Conservation (phyloP, 2,113 vertebrate genomes). For the Lepus americanus region DNA sequence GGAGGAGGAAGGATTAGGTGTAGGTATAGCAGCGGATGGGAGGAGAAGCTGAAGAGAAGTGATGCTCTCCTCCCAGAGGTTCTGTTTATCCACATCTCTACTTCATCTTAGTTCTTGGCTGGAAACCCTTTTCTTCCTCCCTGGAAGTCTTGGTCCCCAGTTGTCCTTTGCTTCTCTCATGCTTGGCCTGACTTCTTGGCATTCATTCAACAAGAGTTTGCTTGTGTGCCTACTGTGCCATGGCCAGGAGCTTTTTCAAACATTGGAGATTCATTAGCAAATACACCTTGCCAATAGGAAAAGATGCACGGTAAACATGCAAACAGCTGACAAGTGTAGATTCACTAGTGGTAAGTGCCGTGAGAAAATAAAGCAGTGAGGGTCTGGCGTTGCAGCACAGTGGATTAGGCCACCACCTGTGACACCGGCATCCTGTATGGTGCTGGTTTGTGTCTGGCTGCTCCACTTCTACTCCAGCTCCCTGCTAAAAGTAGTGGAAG, state of each 20-base stretch:
- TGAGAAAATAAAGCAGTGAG: background rate
- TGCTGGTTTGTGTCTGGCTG: too few relatives aligned
- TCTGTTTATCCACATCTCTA: accelerated
- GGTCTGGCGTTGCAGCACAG: too few relatives aligned
- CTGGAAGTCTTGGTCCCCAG: background rate
- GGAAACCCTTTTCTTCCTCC: background rate
- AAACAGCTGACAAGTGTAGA: background rate
- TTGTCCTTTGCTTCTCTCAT: background rate
- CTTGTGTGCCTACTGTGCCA: background rate
- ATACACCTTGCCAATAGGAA: background rate
- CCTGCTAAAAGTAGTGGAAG: too few relatives aligned
- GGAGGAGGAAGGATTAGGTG: background rate
- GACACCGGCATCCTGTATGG: too few relatives aligned
- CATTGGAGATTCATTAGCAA: background rate
- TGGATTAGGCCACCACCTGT: too few relatives aligned
- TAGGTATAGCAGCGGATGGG: background rate
- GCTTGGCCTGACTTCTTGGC: background rate
- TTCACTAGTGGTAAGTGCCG: background rate
- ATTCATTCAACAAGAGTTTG: background rate
- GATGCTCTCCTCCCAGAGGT: background rate
- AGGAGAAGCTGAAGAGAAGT: background rate
- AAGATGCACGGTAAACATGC: background rate
- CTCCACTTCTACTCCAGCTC: too few relatives aligned
- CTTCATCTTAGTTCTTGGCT: background rate
- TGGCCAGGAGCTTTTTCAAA: background rate